Evolutionary conservation across 2,113 vertebrate genomes (phyloP).

Genomic region (Eurypyga helias): DNA sequence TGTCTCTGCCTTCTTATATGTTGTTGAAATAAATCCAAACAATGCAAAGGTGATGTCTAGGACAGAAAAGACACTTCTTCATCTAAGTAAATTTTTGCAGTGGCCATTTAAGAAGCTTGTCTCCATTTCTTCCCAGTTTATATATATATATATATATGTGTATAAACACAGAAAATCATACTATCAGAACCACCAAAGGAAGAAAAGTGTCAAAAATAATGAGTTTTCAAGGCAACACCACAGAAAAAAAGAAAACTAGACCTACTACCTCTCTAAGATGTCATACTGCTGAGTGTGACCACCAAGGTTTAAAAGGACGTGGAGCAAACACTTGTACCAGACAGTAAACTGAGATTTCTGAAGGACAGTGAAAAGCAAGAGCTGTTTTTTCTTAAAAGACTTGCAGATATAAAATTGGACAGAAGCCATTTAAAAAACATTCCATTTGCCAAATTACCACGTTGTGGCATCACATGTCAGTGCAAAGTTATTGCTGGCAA

Average conservation of each 20-base stretch:
- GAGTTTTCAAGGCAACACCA: neutral
- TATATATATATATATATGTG: no score
- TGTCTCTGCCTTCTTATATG: neutral
- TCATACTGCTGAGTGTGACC: neutral
- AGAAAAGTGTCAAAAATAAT: neutral
- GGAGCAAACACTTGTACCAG: neutral
- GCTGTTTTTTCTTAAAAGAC: neutral
- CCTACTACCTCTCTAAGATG: neutral
- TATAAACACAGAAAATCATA: neutral
- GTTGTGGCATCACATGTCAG: neutral
- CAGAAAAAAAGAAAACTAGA: neutral
- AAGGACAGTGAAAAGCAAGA: neutral
- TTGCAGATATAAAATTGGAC: neutral
- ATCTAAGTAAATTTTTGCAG: neutral
- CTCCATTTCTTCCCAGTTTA: neutral
- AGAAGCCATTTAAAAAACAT: conserved; percentile 9
- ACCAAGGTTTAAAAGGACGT: neutral
- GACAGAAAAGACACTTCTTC: neutral
- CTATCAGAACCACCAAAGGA: neutral
- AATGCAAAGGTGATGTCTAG: neutral
- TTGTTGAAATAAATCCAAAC: neutral
- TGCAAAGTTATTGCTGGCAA: conserved; percentile 27
- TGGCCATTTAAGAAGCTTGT: neutral
- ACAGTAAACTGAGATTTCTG: neutral
- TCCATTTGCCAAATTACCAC: conserved; percentile 27